Conservation (phyloP, 1,140 invertebrate species). For the Dufourea novaeangliae region DNA sequence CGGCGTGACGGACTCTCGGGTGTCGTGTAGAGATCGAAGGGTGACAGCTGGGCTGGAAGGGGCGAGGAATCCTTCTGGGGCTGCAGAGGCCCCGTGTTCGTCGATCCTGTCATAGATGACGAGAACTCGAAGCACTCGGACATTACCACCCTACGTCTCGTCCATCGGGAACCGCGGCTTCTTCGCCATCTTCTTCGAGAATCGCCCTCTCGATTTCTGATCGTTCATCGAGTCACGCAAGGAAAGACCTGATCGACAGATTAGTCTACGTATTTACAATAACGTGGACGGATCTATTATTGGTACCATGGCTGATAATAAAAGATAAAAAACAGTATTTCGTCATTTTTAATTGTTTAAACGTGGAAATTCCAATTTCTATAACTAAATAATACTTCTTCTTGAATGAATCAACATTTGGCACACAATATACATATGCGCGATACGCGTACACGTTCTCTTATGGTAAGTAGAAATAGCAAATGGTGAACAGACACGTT, state of each 20-base stretch:
- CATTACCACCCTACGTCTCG: constrained; percentile 72
- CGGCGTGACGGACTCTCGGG: constrained; percentile 8
- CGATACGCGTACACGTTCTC: too few relatives aligned
- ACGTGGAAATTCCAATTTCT: too few relatives aligned
- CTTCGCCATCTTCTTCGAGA: constrained; percentile 43
- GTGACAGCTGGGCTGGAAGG: constrained; percentile 47
- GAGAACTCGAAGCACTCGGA: constrained; percentile 67
- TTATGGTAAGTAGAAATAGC: too few relatives aligned
- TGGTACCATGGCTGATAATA: too few relatives aligned
- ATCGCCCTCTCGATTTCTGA: background rate
- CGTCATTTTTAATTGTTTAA: too few relatives aligned
- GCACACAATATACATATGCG: too few relatives aligned
- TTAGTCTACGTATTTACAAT: constrained; percentile 30
- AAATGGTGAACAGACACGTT: too few relatives aligned
- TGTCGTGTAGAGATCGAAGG: constrained; percentile 26
- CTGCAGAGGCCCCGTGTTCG: constrained; percentile 67
- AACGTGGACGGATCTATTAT: background rate
- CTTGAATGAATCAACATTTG: too few relatives aligned
- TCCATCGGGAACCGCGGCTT: constrained; percentile 51
- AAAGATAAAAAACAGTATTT: too few relatives aligned
- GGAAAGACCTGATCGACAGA: constrained; percentile 10
- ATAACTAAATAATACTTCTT: too few relatives aligned
- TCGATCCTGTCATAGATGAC: constrained; percentile 73
- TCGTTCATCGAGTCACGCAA: constrained; percentile 52
- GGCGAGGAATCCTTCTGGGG: constrained; percentile 66